Conservation (phyloP, 2,888 invertebrate genomes). For the Stenodema calcarata region DNA sequence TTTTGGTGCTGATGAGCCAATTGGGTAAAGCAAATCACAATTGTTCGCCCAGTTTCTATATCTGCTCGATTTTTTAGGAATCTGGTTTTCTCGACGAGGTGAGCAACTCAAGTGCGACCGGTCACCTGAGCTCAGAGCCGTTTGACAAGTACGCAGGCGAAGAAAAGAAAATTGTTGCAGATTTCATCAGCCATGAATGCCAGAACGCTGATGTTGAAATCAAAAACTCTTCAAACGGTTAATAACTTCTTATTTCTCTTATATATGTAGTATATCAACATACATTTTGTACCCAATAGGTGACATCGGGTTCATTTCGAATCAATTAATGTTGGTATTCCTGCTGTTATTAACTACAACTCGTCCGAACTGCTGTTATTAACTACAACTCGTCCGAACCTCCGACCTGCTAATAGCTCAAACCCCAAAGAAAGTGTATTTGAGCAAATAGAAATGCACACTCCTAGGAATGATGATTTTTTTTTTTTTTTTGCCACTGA, state of each 20-base stretch:
- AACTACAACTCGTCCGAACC: too few species aligned
- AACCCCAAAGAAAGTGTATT: too few species aligned
- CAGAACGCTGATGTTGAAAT: slow-evolving; percentile 33
- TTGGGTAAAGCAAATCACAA: not conserved
- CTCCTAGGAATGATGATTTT: too few species aligned
- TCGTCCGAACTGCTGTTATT: too few species aligned
- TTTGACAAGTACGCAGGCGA: slow-evolving; percentile 55
- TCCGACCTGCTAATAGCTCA: too few species aligned
- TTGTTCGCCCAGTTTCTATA: not conserved
- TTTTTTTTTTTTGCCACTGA: too few species aligned
- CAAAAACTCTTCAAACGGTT: slow-evolving; percentile 48
- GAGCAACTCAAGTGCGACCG: slow-evolving; percentile 48
- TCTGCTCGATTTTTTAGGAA: slow-evolving; percentile 32
- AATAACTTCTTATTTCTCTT: not conserved
- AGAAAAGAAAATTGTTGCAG: slow-evolving; percentile 56
- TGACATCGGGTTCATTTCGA: too few species aligned
- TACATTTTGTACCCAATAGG: not conserved
- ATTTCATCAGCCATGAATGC: slow-evolving; percentile 55
- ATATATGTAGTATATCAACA: not conserved
- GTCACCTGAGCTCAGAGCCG: slow-evolving; percentile 40
- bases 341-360: too few species aligned
- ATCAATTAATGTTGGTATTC: too few species aligned
- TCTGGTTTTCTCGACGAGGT: slow-evolving; percentile 51
- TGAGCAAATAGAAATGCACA: too few species aligned
- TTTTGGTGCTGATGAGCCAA: not conserved